Conservation (phyloP, 2,797 vertebrate species). For the Gouania willdenowi region DNA sequence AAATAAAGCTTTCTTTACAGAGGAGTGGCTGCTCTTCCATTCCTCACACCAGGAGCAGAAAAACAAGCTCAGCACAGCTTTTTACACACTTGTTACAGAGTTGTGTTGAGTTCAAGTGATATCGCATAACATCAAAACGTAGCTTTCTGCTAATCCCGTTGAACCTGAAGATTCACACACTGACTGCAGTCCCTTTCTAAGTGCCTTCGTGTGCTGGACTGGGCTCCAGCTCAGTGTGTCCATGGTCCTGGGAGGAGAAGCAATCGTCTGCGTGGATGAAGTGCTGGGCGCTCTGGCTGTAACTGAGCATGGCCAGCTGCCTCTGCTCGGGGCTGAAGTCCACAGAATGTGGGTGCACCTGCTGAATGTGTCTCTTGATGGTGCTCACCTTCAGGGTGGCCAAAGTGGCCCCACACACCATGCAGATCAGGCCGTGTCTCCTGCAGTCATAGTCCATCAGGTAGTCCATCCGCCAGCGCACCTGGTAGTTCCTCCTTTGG, state of each 20-base stretch:
- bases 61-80: too few relatives aligned
- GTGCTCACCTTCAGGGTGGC: conserved; percentile 85
- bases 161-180: too few relatives aligned
- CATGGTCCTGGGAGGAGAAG: conserved; percentile 64
- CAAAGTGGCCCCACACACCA: conserved; percentile 81
- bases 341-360: conserved; percentile 88
- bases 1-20: conserved; percentile 6
- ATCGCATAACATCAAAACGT: too few relatives aligned
- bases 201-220: conserved; percentile 32
- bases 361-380: conserved; percentile 86
- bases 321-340: conserved; percentile 78
- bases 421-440: conserved; percentile 82
- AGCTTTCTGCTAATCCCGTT: too few relatives aligned
- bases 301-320: conserved; percentile 80
- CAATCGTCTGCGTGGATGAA: conserved; percentile 74
- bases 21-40: too few relatives aligned
- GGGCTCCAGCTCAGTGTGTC: conserved; percentile 30
- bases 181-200: too few relatives aligned
- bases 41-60: too few relatives aligned
- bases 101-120: too few relatives aligned
- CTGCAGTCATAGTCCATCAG: conserved; percentile 91
- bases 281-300: conserved; percentile 77
- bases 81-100: too few relatives aligned
- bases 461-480: conserved; percentile 84
- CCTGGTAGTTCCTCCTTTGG: conserved; percentile 86